A percentile compares a stretch with the other conserved stretches of the same genome.
Evolutionary conservation across 2,113 vertebrate species (phyloP).

Genomic region (Osmerus mordax): DNA sequence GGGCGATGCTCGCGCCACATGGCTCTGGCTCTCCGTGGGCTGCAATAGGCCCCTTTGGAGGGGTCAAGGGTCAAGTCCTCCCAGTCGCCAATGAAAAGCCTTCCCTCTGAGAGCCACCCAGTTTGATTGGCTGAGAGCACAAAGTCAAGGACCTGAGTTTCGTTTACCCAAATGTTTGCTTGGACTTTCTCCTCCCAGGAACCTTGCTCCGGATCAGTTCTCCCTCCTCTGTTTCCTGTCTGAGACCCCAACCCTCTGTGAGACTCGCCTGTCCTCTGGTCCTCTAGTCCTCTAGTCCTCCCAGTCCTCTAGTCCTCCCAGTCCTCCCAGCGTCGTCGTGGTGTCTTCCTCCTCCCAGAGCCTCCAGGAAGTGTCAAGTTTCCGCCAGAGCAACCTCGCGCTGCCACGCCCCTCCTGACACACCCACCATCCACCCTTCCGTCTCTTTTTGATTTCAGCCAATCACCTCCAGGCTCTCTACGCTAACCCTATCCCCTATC

Average conservation of each 20-base stretch:
- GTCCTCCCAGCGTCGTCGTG: constrained; percentile 1
- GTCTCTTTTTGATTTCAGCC: constrained; percentile 11
- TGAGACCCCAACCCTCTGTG: constrained; percentile 11
- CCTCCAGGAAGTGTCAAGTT: constrained; percentile 28
- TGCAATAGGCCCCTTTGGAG: constrained; percentile 32
- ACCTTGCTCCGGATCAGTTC: not conserved
- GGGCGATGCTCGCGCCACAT: constrained; percentile 45
- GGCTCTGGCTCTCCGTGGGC: constrained; percentile 31
- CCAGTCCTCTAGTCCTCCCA: constrained; percentile 9
- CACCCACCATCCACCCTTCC: constrained; percentile 1
- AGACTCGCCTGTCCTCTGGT: constrained; percentile 22
- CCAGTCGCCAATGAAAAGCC: constrained; percentile 38
- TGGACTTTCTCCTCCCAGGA: constrained; percentile 18
- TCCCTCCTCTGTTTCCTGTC: constrained; percentile 28
- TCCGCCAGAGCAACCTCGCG: constrained; percentile 27
- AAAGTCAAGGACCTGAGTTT: constrained; percentile 11
- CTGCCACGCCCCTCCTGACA: not conserved
- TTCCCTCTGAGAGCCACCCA: constrained; percentile 31
- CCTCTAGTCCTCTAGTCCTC: not conserved
- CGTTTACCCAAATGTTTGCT: constrained; percentile 23
- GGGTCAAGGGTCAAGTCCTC: constrained; percentile 47
- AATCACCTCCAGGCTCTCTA: not conserved
- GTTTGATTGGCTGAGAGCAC: constrained; percentile 18
- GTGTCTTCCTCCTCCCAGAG: constrained; percentile 20
- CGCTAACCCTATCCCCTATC: not conserved